Evolutionary conservation across 2,113 vertebrate species (phyloP), one percentile per base, ranked within the genome.

Genomic region (Syrrhaptes paradoxus): DNA sequence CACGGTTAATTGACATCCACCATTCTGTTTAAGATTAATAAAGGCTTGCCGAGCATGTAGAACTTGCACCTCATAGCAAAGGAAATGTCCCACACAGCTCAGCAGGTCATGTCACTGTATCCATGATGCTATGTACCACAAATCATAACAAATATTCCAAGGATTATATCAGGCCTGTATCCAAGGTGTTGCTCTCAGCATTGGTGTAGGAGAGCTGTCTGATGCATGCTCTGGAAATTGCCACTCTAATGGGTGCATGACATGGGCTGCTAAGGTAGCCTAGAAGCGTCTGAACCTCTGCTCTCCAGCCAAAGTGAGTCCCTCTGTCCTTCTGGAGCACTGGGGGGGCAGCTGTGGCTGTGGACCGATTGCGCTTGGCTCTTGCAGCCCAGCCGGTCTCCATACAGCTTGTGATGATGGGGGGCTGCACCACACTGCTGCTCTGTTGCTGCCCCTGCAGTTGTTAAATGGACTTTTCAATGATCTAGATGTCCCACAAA

Each of bases 291-390:
- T 48, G 59, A 81, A 32, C 11, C 31, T 68, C 71, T 26, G 31
- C 43, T 58, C 22, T 62, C n/a, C 51, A 36, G 31, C 41, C 0
- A 0, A 58, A 28, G 13, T 0, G 2, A 63, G 58, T 41, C 22
- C 31, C 3, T 31, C 17, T 62, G 54, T 66, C 46, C 20, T 51
- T 21, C 55, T 58, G 59, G 19, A 29, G 59, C 51, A 58, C 32
- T 1, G 2, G 51, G 17, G 24, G 45, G 36, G 28, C 41, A 63
- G 34, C 45, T n/a, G 20, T 46, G 65, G n/a, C 49, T 43, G 17
- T 17, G n/a, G 8, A 36, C 4, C 0, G 0, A 22, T 11, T 0
- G 0, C 6, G 3, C 20, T 25, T 5, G 34, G 31, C 51, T 82
- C 63, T 1, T 4, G 26, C 31, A 77, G 17, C 59, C 63, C 3